Evolutionary conservation across 1,140 invertebrate species (phyloP).

Genomic region (Aphelenchoides besseyi): DNA sequence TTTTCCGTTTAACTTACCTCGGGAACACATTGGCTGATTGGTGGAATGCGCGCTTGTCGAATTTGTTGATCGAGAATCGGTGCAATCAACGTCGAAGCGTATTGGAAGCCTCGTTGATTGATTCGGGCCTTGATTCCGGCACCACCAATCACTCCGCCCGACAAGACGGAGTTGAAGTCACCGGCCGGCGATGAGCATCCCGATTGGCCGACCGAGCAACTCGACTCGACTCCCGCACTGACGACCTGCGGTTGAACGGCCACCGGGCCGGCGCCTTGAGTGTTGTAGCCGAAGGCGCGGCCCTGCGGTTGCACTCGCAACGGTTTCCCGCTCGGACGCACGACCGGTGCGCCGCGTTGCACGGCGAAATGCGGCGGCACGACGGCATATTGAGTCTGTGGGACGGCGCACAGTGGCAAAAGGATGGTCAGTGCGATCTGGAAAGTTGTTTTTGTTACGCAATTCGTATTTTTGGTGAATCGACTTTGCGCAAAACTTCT

Average conservation of each 20-base stretch:
- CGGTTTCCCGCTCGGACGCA: not conserved
- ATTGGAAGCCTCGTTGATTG: slow-evolving; percentile 57
- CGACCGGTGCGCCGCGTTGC: slow-evolving; percentile 1
- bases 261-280: not conserved
- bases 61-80: slow-evolving; percentile 53
- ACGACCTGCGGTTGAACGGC: not conserved
- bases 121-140: slow-evolving; percentile 59
- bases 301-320: not conserved
- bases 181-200: not conserved
- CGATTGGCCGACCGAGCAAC: not conserved
- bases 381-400: too few species aligned
- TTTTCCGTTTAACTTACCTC: slow-evolving; percentile 35
- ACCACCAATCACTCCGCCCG: slow-evolving; percentile 46
- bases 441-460: too few species aligned
- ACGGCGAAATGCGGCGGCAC: not conserved
- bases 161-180: slow-evolving; percentile 54
- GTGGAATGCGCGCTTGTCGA: slow-evolving; percentile 54
- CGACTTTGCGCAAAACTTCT: too few species aligned
- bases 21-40: slow-evolving; percentile 56
- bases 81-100: slow-evolving; percentile 45
- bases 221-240: not conserved
- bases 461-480: too few species aligned
- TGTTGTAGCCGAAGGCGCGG: slow-evolving; percentile 15
- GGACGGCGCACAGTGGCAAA: too few species aligned
- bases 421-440: too few species aligned